Evolutionary conservation across 2,797 vertebrate species (phyloP).

Genomic region (Prunella strophiata): DNA sequence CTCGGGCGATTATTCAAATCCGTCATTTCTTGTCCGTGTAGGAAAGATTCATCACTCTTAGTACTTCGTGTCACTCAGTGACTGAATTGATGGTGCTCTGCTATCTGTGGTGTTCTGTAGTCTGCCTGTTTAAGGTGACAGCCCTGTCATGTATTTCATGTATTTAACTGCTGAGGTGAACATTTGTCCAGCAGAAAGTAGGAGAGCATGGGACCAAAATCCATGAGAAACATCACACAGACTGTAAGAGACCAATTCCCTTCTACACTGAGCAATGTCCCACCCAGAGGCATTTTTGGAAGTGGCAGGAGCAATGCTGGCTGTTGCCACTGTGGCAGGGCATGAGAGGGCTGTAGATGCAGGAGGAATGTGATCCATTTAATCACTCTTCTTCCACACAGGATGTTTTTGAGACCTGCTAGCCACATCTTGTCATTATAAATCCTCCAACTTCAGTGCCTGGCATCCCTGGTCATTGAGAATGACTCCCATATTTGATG

Average conservation of each 20-base stretch:
- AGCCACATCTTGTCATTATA: background rate
- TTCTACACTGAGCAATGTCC: background rate
- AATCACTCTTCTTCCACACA: background rate
- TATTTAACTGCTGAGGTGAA: background rate
- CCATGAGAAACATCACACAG: background rate
- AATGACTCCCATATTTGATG: background rate
- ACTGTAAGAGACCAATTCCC: background rate
- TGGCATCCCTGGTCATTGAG: background rate
- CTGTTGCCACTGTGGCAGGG: background rate
- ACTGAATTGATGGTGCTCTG: slow-evolving; percentile 13
- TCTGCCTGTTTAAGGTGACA: background rate
- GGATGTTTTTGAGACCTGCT: background rate
- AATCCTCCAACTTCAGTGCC: background rate
- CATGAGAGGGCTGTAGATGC: accelerated
- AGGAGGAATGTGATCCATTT: background rate
- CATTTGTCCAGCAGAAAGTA: background rate
- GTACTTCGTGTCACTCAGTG: background rate
- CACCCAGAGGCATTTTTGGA: background rate
- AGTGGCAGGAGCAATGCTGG: background rate
- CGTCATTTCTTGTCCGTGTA: slow-evolving; percentile 35
- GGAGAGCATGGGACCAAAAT: background rate
- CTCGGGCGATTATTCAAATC: slow-evolving; percentile 35
- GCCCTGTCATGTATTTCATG: accelerated
- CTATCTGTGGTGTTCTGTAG: slow-evolving; percentile 2
- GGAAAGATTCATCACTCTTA: slow-evolving; percentile 50